Evolutionary conservation across 2,888 invertebrate genomes (phyloP), one percentile per base, ranked within the genome.

Genomic region (Itoplectis maculator): DNA sequence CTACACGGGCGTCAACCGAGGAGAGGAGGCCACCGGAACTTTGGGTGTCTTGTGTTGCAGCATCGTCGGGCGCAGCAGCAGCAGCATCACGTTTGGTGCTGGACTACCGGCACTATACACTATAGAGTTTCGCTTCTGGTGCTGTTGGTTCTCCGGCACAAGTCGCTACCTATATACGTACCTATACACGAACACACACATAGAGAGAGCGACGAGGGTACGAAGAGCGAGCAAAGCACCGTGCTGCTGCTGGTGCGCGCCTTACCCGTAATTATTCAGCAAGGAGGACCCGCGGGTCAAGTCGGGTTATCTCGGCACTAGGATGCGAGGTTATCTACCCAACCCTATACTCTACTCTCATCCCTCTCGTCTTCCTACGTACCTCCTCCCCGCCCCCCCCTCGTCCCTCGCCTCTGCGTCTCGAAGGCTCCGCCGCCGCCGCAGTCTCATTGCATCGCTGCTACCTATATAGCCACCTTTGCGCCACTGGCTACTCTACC

Each of bases 241-340:
- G 90, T 89, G 91, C 91, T 91, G 83, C 89, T 90, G 90, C 89
- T 90, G 90, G 90, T 90, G 81, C 86, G 86, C 86, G 88, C 89
- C 89, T 90, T 90, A 89, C 89, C 90, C 90, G 91, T 92, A 92
- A 92, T 92, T 92, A 92, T 92, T 92, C 92, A 92, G 91, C 91
- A 88, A 88, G 87, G 85, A 87, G 88, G 88, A 88, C 88, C 88
- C 87, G 84, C 84, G 88, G 89, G 88, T 89, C 89, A 88, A 87
- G 86, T 88, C 88, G 87, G 89, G 89, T 89, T 90, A 90, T 90
- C 90, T 88, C 85, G 86, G 86, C 89, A 87, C 90, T 91, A 91
- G 91, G 91, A 92, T 90, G 90, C 90, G 87, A 88, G 91, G 91
- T 92, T 92, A 92, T 92, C 92, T 91, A 88, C 89, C 88, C 89